Percentiles rank a stretch among this genome's conserved stretches.
Evolutionary conservation across 2,888 invertebrate genomes (phyloP).

Genomic region (Harpalus rubripes): DNA sequence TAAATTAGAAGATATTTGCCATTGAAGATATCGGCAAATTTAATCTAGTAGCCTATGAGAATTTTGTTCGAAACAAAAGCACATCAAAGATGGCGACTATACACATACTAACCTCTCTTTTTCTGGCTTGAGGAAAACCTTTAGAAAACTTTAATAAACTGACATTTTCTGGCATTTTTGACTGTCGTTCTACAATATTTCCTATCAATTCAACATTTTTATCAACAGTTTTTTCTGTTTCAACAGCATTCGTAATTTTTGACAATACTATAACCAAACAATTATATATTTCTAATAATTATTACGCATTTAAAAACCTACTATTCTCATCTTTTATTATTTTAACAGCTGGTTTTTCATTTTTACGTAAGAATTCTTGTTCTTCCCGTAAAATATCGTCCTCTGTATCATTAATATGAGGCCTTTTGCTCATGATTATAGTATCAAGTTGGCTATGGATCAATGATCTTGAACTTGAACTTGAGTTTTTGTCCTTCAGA

Average conservation of each 20-base stretch:
- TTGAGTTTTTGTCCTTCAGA: not conserved
- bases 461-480: not conserved
- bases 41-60: too few species aligned
- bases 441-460: not conserved
- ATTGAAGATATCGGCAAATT: too few species aligned
- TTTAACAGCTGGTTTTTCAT: conserved; percentile 82
- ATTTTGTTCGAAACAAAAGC: too few species aligned
- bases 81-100: too few species aligned
- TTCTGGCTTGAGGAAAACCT: conserved; percentile 80
- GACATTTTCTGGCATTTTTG: conserved; percentile 54
- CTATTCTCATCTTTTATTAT: conserved; percentile 76
- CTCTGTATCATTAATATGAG: conserved; percentile 85
- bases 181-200: conserved; percentile 80
- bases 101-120: conserved; percentile 74
- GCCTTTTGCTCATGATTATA: conserved; percentile 76
- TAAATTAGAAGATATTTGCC: too few species aligned
- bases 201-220: conserved; percentile 76
- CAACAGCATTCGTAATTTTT: conserved; percentile 50
- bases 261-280: not conserved
- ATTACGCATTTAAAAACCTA: conserved; percentile 21
- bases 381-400: conserved; percentile 88
- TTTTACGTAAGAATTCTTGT: conserved; percentile 83
- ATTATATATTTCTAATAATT: not conserved
- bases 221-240: conserved; percentile 61
- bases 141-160: conserved; percentile 71